A percentile compares a stretch with the other conserved stretches of the same genome.
Evolutionary conservation across 2,797 vertebrate species (phyloP).

Genomic region (Danio tinwini): DNA sequence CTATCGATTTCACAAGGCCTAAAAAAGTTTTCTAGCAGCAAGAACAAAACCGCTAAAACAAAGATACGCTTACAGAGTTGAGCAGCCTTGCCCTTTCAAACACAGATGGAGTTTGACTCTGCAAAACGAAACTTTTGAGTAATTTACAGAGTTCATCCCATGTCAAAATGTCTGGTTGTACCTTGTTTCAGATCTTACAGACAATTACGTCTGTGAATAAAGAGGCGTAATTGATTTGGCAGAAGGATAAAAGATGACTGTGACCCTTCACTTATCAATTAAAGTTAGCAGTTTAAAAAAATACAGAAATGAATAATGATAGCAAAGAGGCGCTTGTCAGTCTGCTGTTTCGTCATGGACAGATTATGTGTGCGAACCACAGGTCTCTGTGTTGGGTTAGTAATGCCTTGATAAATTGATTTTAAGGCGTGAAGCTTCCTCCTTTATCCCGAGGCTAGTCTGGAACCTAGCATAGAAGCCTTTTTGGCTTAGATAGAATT

Average conservation of each 20-base stretch:
- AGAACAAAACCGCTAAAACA: slow-evolving; percentile 73
- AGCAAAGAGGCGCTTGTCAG: slow-evolving; percentile 57
- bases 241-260: slow-evolving; percentile 20
- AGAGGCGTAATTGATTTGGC: slow-evolving; percentile 30
- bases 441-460: slow-evolving; percentile 50
- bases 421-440: slow-evolving; percentile 59
- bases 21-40: slow-evolving; percentile 60
- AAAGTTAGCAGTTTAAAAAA: slow-evolving; percentile 40
- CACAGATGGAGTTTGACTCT: slow-evolving; percentile 52
- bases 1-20: slow-evolving; percentile 63
- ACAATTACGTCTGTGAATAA: not conserved
- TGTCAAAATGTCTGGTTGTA: slow-evolving; percentile 20
- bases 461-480: slow-evolving; percentile 40
- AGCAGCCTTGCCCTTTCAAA: slow-evolving; percentile 67
- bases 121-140: slow-evolving; percentile 56
- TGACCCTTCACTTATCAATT: slow-evolving; percentile 37
- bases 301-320: slow-evolving; percentile 44
- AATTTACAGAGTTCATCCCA: slow-evolving; percentile 52
- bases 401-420: slow-evolving; percentile 75
- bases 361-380: slow-evolving; percentile 54
- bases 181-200: slow-evolving; percentile 18
- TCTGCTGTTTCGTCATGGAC: slow-evolving; percentile 50
- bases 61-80: slow-evolving; percentile 71
- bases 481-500: slow-evolving; percentile 58
- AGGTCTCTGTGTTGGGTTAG: slow-evolving; percentile 63